Conservation (phyloP, 1,140 invertebrate species). For the Heterodera schachtii region DNA sequence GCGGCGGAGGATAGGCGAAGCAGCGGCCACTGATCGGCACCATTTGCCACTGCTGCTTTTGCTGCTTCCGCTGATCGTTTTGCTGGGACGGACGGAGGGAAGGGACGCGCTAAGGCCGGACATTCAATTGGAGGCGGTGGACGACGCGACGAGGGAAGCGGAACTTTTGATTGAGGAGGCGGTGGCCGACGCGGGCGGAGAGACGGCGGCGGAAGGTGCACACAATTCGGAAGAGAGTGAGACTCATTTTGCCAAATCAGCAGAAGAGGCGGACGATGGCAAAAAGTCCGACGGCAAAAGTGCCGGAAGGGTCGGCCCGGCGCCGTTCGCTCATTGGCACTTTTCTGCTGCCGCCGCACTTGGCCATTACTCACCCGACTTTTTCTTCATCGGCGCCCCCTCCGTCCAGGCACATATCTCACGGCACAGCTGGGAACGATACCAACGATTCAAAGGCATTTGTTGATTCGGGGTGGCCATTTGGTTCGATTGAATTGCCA, state of each 20-base stretch:
- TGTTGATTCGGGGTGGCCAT: not conserved
- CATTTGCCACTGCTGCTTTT: not conserved
- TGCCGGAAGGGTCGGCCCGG: not conserved
- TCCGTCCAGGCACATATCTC: slow-evolving; percentile 24
- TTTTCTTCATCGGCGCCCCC: slow-evolving; percentile 8
- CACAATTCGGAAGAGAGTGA: not conserved
- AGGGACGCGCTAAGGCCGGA: not conserved
- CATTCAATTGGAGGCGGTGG: not conserved
- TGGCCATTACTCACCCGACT: not conserved
- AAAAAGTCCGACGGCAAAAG: not conserved
- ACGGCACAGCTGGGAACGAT: slow-evolving; percentile 20
- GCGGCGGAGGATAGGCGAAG: not conserved
- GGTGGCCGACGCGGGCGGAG: not conserved
- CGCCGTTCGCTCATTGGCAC: not conserved
- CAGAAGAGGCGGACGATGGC: no score
- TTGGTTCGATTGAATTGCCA: not conserved
- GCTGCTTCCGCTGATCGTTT: not conserved
- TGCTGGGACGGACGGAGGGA: not conserved
- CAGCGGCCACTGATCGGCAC: not conserved
- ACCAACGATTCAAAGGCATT: slow-evolving; percentile 13
- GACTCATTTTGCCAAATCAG: no score
- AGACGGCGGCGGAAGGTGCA: not conserved
- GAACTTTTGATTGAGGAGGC: not conserved
- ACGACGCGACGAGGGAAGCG: not conserved
- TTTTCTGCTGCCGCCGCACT: not conserved